Evolutionary conservation across 2,797 vertebrate genomes (phyloP).

Genomic region (Bovichtus variegatus): DNA sequence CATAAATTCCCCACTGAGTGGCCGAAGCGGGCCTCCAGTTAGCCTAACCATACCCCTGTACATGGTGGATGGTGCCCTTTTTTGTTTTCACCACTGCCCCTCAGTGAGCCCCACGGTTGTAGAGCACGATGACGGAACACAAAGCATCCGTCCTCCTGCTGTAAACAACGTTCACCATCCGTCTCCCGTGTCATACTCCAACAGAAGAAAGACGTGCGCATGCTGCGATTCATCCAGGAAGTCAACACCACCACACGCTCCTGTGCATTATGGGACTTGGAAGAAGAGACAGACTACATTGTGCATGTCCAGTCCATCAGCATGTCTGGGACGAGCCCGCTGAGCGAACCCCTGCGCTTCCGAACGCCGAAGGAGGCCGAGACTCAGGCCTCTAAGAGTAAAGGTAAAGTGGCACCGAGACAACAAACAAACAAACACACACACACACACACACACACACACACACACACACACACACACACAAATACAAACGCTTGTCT

Average conservation of each 20-base stretch:
- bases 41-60: background rate
- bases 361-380: constrained; percentile 93
- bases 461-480: constrained; percentile 8
- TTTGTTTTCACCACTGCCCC: background rate
- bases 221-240: constrained; percentile 98
- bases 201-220: constrained; percentile 96
- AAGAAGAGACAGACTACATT: constrained; percentile 96
- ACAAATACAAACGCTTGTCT: constrained; percentile 2
- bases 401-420: constrained; percentile 82
- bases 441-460: constrained; percentile 2
- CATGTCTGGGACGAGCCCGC: constrained; percentile 92
- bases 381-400: constrained; percentile 93
- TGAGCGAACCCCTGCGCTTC: constrained; percentile 93
- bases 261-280: constrained; percentile 97
- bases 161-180: background rate
- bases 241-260: constrained; percentile 97
- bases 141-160: background rate
- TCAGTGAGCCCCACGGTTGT: background rate
- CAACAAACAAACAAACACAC: constrained; percentile 1
- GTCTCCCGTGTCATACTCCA: constrained; percentile 4
- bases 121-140: background rate
- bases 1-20: background rate
- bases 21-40: background rate
- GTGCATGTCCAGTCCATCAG: constrained; percentile 97
- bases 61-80: background rate